These are phyloP conservation scores for Pyrgus malvae DNA, from an alignment of 2,888 invertebrate species.

Conservation along the genomic window DNA sequence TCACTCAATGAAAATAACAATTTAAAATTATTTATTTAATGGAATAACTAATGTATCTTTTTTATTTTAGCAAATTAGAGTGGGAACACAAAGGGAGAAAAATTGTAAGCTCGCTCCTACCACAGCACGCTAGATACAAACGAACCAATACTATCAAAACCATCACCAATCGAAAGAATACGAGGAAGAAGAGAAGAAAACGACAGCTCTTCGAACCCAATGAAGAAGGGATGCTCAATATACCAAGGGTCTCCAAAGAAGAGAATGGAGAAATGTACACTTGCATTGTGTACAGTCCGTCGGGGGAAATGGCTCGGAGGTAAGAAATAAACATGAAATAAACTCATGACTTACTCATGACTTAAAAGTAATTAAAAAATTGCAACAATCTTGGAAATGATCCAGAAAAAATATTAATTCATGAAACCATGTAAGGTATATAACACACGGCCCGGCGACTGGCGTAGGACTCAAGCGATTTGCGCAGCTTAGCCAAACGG, in stretches of 20 bases:
- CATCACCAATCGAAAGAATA: constrained; percentile 17
- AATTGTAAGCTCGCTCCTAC: constrained; percentile 55
- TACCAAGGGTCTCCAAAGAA: constrained; percentile 81
- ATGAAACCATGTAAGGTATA: no score
- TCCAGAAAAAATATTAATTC: no score
- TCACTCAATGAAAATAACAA: not conserved
- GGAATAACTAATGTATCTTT: no score
- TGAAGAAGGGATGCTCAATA: constrained; percentile 81
- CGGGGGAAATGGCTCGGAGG: constrained; percentile 88
- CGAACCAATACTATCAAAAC: constrained; percentile 40
- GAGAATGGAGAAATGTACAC: constrained; percentile 90
- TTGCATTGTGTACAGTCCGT: constrained; percentile 89
- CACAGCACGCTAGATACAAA: constrained; percentile 65
- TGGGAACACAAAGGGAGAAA: constrained; percentile 75
- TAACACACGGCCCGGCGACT: no score
- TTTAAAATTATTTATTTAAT: not conserved
- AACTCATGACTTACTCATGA: no score
- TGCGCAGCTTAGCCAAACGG: no score
- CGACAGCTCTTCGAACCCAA: constrained; percentile 60
- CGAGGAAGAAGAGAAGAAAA: constrained; percentile 53
- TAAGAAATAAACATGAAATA: constrained; percentile 33
- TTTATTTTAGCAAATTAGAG: constrained; percentile 59
- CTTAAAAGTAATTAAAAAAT: no score
- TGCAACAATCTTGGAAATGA: no score
- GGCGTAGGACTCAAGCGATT: no score